Conservation (phyloP, 1,140 invertebrate species). For the Lerema accius region DNA sequence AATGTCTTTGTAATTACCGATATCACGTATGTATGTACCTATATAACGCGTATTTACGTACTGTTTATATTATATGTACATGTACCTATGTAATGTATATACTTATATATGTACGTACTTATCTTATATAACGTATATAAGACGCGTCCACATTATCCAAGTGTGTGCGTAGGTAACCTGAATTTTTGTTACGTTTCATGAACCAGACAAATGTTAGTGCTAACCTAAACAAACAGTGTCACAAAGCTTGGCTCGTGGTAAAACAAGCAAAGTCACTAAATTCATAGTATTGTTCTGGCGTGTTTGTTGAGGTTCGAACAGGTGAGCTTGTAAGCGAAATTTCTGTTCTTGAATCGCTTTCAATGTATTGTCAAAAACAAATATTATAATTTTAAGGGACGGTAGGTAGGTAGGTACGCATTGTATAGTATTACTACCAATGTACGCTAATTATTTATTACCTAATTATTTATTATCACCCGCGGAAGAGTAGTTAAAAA, state of each 20-base stretch:
- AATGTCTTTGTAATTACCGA: too few species aligned
- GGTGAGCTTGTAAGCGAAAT: background rate
- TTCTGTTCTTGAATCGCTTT: background rate
- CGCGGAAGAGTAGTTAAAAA: too few species aligned
- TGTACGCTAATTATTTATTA: too few species aligned
- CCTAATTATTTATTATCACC: too few species aligned
- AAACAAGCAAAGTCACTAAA: conserved; percentile 27
- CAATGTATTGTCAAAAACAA: background rate
- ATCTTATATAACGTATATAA: background rate
- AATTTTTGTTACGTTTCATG: conserved; percentile 44
- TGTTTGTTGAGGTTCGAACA: conserved; percentile 5
- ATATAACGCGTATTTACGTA: too few species aligned
- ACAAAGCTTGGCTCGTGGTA: conserved; percentile 34
- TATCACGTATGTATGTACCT: too few species aligned
- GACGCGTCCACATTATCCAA: conserved; percentile 27
- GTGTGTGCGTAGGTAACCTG: conserved; percentile 49
- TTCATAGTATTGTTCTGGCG: conserved; percentile 3
- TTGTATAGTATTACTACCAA: too few species aligned
- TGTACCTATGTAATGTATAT: too few species aligned
- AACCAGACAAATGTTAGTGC: conserved; percentile 43
- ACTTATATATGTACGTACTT: too few species aligned
- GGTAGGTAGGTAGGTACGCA: too few species aligned
- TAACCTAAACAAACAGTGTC: conserved; percentile 44
- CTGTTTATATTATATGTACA: too few species aligned
- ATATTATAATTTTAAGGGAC: too few species aligned